Evolutionary conservation across 2,888 invertebrate species (phyloP), one percentile per base, ranked within the genome.

Genomic region (Serripes groenlandicus): DNA sequence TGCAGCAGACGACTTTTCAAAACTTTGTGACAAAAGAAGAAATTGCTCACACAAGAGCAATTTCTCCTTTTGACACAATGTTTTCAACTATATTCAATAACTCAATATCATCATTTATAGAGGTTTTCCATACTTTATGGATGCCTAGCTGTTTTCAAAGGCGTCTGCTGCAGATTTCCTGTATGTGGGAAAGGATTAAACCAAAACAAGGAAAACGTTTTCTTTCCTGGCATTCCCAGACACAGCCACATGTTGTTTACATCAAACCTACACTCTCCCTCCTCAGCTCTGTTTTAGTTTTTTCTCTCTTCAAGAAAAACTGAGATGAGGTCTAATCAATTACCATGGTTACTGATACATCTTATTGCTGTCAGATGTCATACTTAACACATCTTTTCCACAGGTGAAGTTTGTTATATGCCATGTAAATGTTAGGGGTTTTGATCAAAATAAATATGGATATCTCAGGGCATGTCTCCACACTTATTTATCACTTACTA

Each of bases 221-320:
- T 11, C 23, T 28, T 34, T 42, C 66, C 28, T 42, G 35, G 42
- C 37, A 66, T 66, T 66, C 66, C 66, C 66, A 66, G 66, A 66
- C 66, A 66, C 5, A 21, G 26, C 66, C 42, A 66, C 66, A 66
- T 66, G 66, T 42, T 66, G 42, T 66, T 66, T 66, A 66, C 42
- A 66, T 66, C 42, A n/a, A 23, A n/a, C 23, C 23, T 66, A n/a
- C 23, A 11, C 42, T 26, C 28, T 66, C 66, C 37, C 11, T 26
- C n/a, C 37, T 34, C 28, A 28, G 42, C 32, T 66, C 26, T 3
- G 11, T 9, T 21, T 9, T 54, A 56, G 11, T 62, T 66, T 42
- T 26, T 42, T 26, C 66, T 66, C 42, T 60, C 60, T 30, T 34
- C 34, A 28, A 62, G 34, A 34, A 62, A 62, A 37, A 21, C 2